phyloP scores from a whole-genome alignment of 2,888 invertebrate genomes.

The Ophonus ardosiacus region DNA sequence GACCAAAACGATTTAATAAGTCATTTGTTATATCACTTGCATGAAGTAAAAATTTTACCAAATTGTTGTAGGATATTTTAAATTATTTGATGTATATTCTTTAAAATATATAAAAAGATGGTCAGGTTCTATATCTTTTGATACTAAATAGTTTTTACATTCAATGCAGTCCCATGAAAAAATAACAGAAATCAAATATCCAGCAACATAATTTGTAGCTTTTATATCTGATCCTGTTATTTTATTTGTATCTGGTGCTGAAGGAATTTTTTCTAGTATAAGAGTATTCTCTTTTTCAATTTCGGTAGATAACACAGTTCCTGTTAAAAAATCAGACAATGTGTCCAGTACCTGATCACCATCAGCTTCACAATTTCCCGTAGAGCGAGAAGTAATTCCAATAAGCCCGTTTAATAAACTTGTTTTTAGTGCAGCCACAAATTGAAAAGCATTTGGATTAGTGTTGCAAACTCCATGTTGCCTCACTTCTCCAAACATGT shows the following conservation, averaged over 20 bases:
- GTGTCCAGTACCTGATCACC: not conserved
- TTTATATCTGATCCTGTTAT: not conserved
- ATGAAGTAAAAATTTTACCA: not conserved
- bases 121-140: not conserved
- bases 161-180: not conserved
- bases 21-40: not conserved
- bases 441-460: not conserved
- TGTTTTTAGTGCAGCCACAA: conserved; percentile 1
- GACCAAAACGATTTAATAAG: not conserved
- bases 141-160: not conserved
- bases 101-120: not conserved
- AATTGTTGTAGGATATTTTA: not conserved
- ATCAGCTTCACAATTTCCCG: not conserved
- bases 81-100: not conserved
- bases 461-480: not conserved
- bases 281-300: not conserved
- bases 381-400: not conserved
- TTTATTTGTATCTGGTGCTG: not conserved
- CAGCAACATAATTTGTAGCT: conserved; percentile 5
- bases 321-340: not conserved
- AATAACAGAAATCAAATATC: not conserved
- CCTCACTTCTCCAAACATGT: not conserved
- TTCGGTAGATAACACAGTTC: not conserved
- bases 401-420: conserved; percentile 2
- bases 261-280: not conserved